Evolutionary conservation across 1,140 invertebrate species (phyloP).

Genomic region (Zaprionus ghesquierei): DNA sequence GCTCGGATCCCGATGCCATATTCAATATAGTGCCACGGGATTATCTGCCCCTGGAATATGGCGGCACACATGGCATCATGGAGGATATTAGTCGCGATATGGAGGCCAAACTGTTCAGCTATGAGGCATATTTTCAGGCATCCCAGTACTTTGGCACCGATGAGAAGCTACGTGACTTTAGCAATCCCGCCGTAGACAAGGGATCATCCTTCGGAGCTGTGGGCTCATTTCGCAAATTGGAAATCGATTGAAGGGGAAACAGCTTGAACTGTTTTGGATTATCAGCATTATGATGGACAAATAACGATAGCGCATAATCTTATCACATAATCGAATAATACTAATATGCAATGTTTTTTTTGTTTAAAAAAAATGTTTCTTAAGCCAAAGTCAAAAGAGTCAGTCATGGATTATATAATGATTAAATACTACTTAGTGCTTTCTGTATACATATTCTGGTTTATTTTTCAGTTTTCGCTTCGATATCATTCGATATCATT

Average conservation of each 20-base stretch:
- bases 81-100: constrained; percentile 83
- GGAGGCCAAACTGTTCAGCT: constrained; percentile 83
- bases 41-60: constrained; percentile 84
- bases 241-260: constrained; percentile 56
- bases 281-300: constrained; percentile 5
- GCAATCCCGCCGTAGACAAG: constrained; percentile 77
- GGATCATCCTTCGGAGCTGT: constrained; percentile 85
- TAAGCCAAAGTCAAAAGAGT: not conserved
- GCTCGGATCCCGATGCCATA: constrained; percentile 76
- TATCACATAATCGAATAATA: constrained; percentile 23
- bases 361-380: not conserved
- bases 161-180: constrained; percentile 84
- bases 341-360: not conserved
- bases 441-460: constrained; percentile 31
- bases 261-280: not conserved
- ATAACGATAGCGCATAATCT: constrained; percentile 10
- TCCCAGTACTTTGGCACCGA: constrained; percentile 84
- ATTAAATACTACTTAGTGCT: too few species aligned
- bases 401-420: too few species aligned
- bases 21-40: constrained; percentile 83
- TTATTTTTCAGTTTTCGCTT: constrained; percentile 50
- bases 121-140: constrained; percentile 83
- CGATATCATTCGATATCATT: not conserved
- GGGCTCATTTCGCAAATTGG: constrained; percentile 84
- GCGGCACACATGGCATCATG: constrained; percentile 83